These are phyloP conservation scores for Podarcis muralis DNA, from an alignment of 2,113 vertebrate genomes.

Conservation along the genomic window DNA sequence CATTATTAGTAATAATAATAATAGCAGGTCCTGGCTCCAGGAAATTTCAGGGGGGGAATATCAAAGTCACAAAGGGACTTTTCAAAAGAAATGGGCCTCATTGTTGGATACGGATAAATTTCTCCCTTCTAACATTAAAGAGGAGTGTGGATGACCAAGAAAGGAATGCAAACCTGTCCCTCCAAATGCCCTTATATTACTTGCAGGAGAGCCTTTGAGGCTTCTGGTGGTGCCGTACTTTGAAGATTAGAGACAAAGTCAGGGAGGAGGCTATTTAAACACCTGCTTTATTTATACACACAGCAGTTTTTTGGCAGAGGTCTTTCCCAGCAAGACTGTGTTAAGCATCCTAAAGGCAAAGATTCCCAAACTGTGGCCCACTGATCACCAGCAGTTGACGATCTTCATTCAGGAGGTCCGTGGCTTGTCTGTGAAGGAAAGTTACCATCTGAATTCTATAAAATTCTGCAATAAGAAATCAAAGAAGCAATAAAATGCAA, in stretches of 20 bases:
- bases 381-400: no score
- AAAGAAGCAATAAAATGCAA: no score
- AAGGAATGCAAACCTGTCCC: neutral
- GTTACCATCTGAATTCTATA: no score
- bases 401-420: no score
- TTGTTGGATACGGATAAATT: neutral
- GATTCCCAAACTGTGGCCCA: neutral
- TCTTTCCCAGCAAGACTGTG: neutral
- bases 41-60: neutral
- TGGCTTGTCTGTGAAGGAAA: no score
- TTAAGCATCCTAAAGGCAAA: neutral
- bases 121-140: neutral
- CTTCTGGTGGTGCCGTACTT: neutral
- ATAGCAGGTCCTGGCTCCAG: neutral
- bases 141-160: neutral
- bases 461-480: no score
- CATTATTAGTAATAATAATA: slow-evolving; percentile 1
- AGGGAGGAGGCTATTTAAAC: no score
- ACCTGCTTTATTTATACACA: neutral
- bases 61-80: slow-evolving; percentile 16
- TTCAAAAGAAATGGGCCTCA: neutral
- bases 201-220: neutral
- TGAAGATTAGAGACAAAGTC: neutral
- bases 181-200: neutral
- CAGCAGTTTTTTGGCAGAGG: neutral